A percentile compares a stretch with the other conserved stretches of the same genome.
These are phyloP conservation scores for Lepus timidus DNA, from an alignment of 2,113 vertebrate species.

Conservation along the genomic window DNA sequence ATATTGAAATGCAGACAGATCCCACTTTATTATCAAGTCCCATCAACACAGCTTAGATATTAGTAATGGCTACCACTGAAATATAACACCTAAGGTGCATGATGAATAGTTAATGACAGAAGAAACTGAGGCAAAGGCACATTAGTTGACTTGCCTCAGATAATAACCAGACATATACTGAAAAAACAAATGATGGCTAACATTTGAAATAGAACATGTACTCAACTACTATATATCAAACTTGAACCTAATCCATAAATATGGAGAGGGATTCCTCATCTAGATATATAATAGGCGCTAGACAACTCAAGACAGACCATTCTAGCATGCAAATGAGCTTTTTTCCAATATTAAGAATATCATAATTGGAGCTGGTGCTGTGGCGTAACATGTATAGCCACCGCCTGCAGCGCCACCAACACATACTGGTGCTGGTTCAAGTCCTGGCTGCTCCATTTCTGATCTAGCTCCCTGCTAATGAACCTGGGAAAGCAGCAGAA, in stretches of 20 bases:
- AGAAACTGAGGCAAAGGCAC: neutral
- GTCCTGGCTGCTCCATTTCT: no score
- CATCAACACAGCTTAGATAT: neutral
- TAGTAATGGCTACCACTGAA: slow-evolving; percentile 1
- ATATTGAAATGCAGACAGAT: neutral
- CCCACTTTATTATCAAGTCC: slow-evolving; percentile 3
- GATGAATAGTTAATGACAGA: neutral
- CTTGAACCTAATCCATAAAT: neutral
- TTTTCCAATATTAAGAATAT: neutral
- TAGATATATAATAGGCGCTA: neutral
- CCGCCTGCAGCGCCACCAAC: no score
- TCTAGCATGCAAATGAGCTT: neutral
- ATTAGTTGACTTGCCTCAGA: neutral
- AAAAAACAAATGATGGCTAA: neutral
- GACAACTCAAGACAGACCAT: neutral
- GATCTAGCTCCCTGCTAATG: no score
- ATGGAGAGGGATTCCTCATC: neutral
- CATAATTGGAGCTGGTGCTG: no score
- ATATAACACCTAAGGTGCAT: neutral
- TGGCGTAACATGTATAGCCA: no score
- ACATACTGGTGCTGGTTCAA: no score
- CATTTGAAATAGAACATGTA: neutral
- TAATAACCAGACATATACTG: neutral
- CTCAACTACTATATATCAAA: neutral
- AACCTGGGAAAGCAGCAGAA: no score